phyloP scores from a whole-genome alignment of 2,113 vertebrate genomes.

The Lipotes vexillifer region DNA sequence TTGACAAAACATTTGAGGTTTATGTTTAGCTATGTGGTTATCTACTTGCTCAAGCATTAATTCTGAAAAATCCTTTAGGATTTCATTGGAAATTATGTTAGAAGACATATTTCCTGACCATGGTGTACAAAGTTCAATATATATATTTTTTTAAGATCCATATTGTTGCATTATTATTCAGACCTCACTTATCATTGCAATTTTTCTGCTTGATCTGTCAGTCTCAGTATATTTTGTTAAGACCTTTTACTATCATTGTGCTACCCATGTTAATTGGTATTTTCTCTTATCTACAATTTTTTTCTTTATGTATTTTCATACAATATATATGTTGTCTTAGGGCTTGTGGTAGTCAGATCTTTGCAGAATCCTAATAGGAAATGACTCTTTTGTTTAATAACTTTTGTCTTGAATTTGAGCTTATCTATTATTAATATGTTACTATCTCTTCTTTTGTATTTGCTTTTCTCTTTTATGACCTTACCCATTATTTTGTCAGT shows the following conservation, averaged over 20 bases:
- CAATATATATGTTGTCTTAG: background rate
- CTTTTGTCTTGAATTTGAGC: background rate
- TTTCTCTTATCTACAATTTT: background rate
- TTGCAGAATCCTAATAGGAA: background rate
- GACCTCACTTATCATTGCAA: background rate
- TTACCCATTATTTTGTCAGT: background rate
- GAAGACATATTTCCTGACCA: background rate
- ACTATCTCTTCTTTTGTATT: background rate
- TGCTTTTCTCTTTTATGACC: background rate
- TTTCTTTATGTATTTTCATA: background rate
- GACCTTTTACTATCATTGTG: background rate
- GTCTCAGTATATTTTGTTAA: background rate
- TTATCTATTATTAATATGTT: background rate
- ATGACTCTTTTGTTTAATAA: background rate
- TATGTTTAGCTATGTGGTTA: background rate
- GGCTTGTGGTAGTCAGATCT: background rate
- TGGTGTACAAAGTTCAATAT: background rate
- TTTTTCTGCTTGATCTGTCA: background rate
- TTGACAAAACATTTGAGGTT: background rate
- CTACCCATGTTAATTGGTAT: background rate
- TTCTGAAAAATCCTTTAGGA: background rate
- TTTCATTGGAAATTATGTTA: background rate
- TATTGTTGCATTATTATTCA: background rate
- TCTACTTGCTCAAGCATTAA: background rate
- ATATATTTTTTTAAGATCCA: background rate